Conservation (phyloP, 2,888 invertebrate genomes). For the Carabus problematicus region DNA sequence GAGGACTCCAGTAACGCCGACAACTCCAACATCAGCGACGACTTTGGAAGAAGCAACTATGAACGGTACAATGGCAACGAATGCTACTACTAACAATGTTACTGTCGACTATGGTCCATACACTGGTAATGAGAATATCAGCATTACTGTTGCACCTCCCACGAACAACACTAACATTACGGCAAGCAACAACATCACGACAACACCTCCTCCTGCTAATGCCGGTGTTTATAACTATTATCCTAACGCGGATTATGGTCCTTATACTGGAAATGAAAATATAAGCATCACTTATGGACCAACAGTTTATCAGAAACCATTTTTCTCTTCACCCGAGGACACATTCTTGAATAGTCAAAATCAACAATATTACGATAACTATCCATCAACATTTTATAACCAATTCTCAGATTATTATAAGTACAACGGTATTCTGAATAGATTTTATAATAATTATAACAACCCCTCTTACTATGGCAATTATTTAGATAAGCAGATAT, state of each 20-base stretch:
- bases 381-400: conserved; percentile 5
- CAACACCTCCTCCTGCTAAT: neutral
- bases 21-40: conserved; percentile 46
- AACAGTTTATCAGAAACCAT: conserved; percentile 27
- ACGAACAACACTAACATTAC: too few species aligned
- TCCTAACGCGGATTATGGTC: conserved; percentile 53
- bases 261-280: conserved; percentile 55
- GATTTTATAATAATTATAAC: conserved; percentile 28
- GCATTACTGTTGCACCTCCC: too few species aligned
- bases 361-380: conserved; percentile 23
- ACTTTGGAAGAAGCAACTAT: conserved; percentile 52
- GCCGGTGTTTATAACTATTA: neutral
- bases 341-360: conserved; percentile 27
- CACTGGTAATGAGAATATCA: too few species aligned
- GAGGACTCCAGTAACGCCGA: conserved; percentile 43
- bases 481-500: conserved; percentile 28
- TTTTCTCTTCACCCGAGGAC: conserved; percentile 26
- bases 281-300: conserved; percentile 53
- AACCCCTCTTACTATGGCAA: conserved; percentile 26
- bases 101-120: neutral
- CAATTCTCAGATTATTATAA: conserved; percentile 3
- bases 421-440: conserved; percentile 25
- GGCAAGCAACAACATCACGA: neutral
- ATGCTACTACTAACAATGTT: neutral
- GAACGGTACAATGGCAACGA: neutral